Evolutionary conservation across 2,797 vertebrate genomes (phyloP).

Genomic region (Diglossa cyanea): DNA sequence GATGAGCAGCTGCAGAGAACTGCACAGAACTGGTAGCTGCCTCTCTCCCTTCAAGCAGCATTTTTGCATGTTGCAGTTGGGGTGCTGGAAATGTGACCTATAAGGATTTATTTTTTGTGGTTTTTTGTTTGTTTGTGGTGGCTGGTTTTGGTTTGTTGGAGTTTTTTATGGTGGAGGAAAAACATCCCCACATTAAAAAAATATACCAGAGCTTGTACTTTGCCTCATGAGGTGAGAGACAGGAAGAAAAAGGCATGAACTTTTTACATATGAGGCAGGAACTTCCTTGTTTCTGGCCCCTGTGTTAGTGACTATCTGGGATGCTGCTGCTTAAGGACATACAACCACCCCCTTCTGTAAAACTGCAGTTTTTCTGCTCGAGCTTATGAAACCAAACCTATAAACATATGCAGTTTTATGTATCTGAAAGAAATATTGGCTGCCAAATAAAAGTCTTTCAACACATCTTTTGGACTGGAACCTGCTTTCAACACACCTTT

Average conservation of each 20-base stretch:
- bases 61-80: neutral
- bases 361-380: neutral
- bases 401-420: neutral
- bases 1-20: neutral
- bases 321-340: neutral
- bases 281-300: neutral
- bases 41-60: neutral
- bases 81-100: neutral
- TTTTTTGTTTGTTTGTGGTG: neutral
- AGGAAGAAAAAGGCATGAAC: neutral
- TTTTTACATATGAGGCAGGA: neutral
- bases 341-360: neutral
- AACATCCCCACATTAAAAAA: neutral
- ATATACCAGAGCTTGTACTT: neutral
- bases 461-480: neutral
- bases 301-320: neutral
- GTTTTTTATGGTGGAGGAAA: neutral
- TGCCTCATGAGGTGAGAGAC: neutral
- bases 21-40: neutral
- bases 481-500: neutral
- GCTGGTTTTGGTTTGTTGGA: neutral
- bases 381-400: neutral
- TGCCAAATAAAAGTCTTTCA: neutral
- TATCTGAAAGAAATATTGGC: neutral
- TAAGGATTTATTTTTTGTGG: fast-evolving